Conservation (phyloP, 53 echinoderm and acorn worm genomes). For the Apostichopus leukothele region DNA sequence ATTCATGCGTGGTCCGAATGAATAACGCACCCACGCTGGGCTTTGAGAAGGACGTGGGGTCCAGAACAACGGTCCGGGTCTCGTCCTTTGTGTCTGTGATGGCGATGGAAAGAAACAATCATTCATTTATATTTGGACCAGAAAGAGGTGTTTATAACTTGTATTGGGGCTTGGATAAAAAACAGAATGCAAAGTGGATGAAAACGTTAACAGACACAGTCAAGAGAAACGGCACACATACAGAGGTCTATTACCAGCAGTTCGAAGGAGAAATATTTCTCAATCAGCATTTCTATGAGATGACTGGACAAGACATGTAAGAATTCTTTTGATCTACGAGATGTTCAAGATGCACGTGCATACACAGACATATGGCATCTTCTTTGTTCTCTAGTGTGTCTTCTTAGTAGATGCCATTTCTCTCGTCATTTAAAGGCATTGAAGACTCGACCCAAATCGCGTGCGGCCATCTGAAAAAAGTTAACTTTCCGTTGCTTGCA, state of each 20-base stretch:
- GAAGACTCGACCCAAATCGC: too few relatives aligned
- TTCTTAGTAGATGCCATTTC: too few relatives aligned
- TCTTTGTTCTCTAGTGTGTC: too few relatives aligned
- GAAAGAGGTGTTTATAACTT: constrained; percentile 28
- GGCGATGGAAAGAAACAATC: neutral
- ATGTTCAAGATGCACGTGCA: too few relatives aligned
- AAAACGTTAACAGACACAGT: neutral
- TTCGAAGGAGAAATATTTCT: constrained; percentile 1
- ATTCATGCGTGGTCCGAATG: constrained; percentile 74
- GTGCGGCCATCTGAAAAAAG: too few relatives aligned
- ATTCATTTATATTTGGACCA: constrained; percentile 14
- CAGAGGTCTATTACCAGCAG: constrained; percentile 12
- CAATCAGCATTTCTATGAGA: constrained; percentile 7
- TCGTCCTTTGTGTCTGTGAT: constrained; percentile 54
- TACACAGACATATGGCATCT: too few relatives aligned
- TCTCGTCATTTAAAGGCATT: too few relatives aligned
- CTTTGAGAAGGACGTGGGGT: constrained; percentile 64
- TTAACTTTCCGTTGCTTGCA: too few relatives aligned
- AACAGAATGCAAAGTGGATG: neutral
- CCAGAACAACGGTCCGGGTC: constrained; percentile 62
- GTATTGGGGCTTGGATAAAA: constrained; percentile 49
- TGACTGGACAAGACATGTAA: constrained; percentile 41
- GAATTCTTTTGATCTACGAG: neutral
- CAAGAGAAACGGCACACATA: constrained; percentile 6
- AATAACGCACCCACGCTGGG: constrained; percentile 64